These are phyloP conservation scores for Apodemia duryi DNA, from an alignment of 2,888 invertebrate species.

Conservation along the genomic window DNA sequence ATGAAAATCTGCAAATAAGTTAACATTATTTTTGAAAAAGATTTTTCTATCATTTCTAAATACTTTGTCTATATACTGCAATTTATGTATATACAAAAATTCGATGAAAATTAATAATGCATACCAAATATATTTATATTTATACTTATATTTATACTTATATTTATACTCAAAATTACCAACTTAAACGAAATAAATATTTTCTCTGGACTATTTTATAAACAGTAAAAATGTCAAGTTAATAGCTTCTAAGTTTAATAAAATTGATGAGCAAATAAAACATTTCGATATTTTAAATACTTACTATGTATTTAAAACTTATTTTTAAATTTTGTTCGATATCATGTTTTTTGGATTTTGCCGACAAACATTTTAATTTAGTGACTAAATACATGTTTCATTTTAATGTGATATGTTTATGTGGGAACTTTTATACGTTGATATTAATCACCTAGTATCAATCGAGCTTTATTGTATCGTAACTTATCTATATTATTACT, in stretches of 20 bases:
- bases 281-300: neutral
- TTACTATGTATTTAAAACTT: neutral
- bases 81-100: too few species aligned
- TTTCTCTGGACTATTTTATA: neutral
- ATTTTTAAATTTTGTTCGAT: neutral
- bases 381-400: neutral
- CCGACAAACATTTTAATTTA: neutral
- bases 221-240: neutral
- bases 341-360: neutral
- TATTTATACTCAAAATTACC: neutral
- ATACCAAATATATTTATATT: too few species aligned
- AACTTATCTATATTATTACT: too few species aligned
- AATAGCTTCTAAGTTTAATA: neutral
- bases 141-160: neutral
- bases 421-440: neutral
- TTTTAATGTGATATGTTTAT: constrained; percentile 3
- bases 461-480: neutral
- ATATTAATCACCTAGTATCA: neutral
- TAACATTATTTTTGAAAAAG: too few species aligned
- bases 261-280: constrained; percentile 1
- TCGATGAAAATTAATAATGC: too few species aligned
- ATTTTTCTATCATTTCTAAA: too few species aligned
- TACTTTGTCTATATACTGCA: too few species aligned
- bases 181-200: neutral
- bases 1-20: too few species aligned